These are phyloP conservation scores for Cyanistes caeruleus DNA, from an alignment of 2,113 vertebrate species.

Conservation along the genomic window DNA sequence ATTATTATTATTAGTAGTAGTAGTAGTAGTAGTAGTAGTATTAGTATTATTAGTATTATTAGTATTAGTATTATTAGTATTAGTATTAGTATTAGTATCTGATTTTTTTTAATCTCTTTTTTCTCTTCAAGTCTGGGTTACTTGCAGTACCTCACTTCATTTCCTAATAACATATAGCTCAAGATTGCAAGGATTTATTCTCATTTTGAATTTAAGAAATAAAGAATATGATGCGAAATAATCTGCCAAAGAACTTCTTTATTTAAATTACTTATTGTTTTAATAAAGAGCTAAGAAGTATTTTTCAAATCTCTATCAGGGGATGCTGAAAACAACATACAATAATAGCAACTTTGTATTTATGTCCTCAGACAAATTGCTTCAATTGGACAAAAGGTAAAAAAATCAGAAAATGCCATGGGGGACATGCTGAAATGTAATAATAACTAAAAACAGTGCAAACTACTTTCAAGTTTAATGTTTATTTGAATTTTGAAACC, in stretches of 20 bases:
- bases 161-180: background rate
- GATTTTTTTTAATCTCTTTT: background rate
- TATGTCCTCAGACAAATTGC: background rate
- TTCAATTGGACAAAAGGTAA: background rate
- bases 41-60: too few relatives aligned
- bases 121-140: background rate
- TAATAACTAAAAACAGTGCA: background rate
- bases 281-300: background rate
- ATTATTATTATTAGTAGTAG: too few relatives aligned
- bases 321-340: background rate
- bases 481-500: background rate
- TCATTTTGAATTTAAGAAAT: background rate
- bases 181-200: background rate
- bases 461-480: background rate
- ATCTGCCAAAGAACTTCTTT: background rate
- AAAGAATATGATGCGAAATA: background rate
- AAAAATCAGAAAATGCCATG: rapidly evolving
- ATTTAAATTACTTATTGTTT: background rate
- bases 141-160: background rate
- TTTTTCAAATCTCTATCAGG: background rate
- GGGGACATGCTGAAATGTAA: rapidly evolving
- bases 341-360: background rate
- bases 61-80: too few relatives aligned
- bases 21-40: too few relatives aligned
- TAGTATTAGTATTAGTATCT: too few relatives aligned